A percentile compares a stretch with the other conserved stretches of the same genome.
These are phyloP conservation scores for Liopterus haemorrhoidalis DNA, from an alignment of 2,888 invertebrate genomes.

Conservation along the genomic window DNA sequence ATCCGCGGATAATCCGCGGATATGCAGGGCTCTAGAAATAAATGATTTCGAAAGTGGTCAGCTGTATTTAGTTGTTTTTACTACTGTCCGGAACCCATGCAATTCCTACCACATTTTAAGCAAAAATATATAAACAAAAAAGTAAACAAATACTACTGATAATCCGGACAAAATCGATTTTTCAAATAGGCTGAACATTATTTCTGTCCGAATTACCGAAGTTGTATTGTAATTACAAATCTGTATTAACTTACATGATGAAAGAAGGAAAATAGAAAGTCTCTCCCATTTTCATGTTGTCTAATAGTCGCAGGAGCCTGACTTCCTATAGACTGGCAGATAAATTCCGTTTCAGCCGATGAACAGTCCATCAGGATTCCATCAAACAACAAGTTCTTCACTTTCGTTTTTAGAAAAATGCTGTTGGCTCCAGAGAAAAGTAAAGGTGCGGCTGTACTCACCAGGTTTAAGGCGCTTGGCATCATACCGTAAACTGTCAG, in stretches of 20 bases:
- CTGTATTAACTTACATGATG: conserved; percentile 48
- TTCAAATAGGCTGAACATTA: too few relatives aligned
- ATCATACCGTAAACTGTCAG: conserved; percentile 46
- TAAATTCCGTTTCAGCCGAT: conserved; percentile 43
- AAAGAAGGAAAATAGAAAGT: conserved; percentile 54
- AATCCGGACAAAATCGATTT: too few relatives aligned
- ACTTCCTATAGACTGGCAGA: conserved; percentile 39
- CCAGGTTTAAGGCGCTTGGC: conserved; percentile 44
- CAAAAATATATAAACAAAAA: too few relatives aligned
- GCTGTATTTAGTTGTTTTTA: too few relatives aligned
- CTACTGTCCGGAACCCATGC: too few relatives aligned
- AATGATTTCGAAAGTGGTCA: too few relatives aligned
- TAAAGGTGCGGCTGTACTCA: conserved; percentile 51
- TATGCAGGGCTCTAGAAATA: too few relatives aligned
- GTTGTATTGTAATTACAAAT: too few relatives aligned
- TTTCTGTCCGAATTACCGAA: too few relatives aligned
- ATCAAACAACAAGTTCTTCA: conserved; percentile 53
- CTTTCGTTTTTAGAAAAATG: conserved; percentile 50
- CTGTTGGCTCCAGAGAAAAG: conserved; percentile 50
- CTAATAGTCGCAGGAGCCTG: conserved; percentile 46
- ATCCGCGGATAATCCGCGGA: too few relatives aligned
- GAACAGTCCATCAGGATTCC: conserved; percentile 53
- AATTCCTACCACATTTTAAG: too few relatives aligned
- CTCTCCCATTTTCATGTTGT: conserved; percentile 46
- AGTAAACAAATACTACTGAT: too few relatives aligned